Base-by-base conservation (phyloP, 2,888 invertebrate genomes). In the Callimorpha dominula region DNA sequence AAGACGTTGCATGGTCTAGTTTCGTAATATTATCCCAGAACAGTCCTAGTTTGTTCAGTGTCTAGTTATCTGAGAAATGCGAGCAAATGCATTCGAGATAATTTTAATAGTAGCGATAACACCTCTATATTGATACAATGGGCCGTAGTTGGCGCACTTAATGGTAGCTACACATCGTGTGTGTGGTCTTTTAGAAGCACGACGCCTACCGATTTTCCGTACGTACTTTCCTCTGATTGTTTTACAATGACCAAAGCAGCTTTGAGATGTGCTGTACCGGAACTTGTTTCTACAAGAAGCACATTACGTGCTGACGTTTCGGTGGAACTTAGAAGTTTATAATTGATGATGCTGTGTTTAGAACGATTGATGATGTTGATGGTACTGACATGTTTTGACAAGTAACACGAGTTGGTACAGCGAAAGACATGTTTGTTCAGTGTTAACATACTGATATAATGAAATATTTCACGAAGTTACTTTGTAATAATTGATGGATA, bases 71-170 rank as follows among this genome's bases (percentile, higher is more conserved):
- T 82, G 60, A 74, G 82, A 76, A 81, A 85, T 81, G 81, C 70
- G 75, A 77, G 75, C 78, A 73, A 78, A 74, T 79, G 77, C 74
- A 79, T 80, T 77, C 65, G 68, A 83, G 85, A 84, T 85, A 85
- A 78, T 80, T 84, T 77, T 81, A 82, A 85, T 83, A 72, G 79
- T 78, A 46, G 76, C 68, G 82, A 83, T 85, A 83, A 83, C 78
- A 81, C 76, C 65, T 77, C 78, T 73, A 43, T 74, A 79, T 78
- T 71, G 12, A 66, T 78, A 76, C 74, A 76, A 63, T 68, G 46
- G 63, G 68, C 81, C 75, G 40, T 77, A 79, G 77, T 78, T 79
- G 81, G 77, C 74, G 70, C 73, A 73, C 79, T 85, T 79, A 79
- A 80, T 80, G 77, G 75, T 63, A 75, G 65, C 46, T 63, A 50